Percentiles rank a stretch among this genome's conserved stretches.
phyloP scores from a whole-genome alignment of 2,113 vertebrate genomes.

The Trinectes maculatus region DNA sequence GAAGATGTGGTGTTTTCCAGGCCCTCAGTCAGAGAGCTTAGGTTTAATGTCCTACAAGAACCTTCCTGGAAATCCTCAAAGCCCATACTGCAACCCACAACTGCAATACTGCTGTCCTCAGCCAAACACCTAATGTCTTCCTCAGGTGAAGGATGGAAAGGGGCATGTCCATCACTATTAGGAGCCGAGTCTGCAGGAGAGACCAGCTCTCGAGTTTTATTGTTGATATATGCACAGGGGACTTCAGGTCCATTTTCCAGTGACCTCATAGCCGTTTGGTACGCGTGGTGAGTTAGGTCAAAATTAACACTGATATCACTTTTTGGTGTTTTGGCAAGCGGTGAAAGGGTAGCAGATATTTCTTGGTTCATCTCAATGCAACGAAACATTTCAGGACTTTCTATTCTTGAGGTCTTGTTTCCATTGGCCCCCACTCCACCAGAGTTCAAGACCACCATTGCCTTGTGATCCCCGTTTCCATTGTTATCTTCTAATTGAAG shows the following conservation, averaged over 20 bases:
- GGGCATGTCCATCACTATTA: constrained; percentile 71
- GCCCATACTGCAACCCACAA: constrained; percentile 47
- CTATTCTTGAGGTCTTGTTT: neutral
- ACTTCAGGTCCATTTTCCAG: constrained; percentile 39
- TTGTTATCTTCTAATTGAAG: constrained; percentile 34
- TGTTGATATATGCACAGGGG: too few relatives aligned
- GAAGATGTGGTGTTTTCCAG: constrained; percentile 72
- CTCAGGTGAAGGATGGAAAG: constrained; percentile 78
- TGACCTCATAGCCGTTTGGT: constrained; percentile 14
- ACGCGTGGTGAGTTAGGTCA: constrained; percentile 72
- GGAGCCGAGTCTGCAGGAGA: constrained; percentile 73
- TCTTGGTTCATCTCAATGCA: constrained; percentile 1
- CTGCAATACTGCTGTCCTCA: constrained; percentile 60
- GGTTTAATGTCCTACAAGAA: constrained; percentile 61
- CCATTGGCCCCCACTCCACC: neutral
- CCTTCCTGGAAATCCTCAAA: constrained; percentile 56
- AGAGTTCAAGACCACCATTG: neutral
- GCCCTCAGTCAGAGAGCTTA: constrained; percentile 58
- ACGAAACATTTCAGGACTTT: constrained; percentile 77
- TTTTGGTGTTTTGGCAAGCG: constrained; percentile 78
- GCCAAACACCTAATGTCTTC: constrained; percentile 44
- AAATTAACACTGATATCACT: constrained; percentile 83
- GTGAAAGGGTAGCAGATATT: constrained; percentile 53
- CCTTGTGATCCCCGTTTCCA: constrained; percentile 9
- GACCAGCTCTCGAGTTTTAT: constrained; percentile 83